phyloP scores from a whole-genome alignment of 2,113 vertebrate species.

The Empidonax alnorum region DNA sequence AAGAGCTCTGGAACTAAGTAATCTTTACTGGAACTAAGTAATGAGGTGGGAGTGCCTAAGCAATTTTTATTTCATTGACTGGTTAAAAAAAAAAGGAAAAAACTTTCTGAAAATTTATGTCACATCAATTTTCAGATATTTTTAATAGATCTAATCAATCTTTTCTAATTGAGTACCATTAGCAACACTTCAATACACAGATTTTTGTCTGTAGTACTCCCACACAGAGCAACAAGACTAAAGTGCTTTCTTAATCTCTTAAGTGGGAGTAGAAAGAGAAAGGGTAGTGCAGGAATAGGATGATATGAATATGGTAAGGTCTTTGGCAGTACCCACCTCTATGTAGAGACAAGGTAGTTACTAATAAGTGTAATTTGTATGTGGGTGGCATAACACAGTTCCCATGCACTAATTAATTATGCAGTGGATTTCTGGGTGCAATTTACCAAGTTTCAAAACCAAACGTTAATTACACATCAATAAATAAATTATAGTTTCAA shows the following conservation, averaged over 20 bases:
- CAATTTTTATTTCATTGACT: not conserved
- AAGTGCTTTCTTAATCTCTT: not conserved
- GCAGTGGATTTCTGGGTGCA: not conserved
- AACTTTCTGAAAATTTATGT: not conserved
- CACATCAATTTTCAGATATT: not conserved
- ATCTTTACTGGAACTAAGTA: not conserved
- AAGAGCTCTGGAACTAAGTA: not conserved
- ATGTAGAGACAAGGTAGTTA: not conserved
- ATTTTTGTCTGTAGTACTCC: not conserved
- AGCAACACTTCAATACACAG: not conserved
- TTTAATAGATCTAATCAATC: not conserved
- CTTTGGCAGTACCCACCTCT: not conserved
- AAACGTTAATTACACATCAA: not conserved
- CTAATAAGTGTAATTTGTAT: not conserved
- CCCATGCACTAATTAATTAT: not conserved
- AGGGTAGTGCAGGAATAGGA: rapidly evolving
- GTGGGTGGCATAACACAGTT: not conserved
- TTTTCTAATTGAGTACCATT: not conserved
- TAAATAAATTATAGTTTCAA: not conserved
- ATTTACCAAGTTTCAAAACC: not conserved
- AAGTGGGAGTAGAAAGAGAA: not conserved
- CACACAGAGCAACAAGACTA: not conserved
- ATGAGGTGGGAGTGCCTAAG: rapidly evolving
- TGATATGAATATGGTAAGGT: not conserved
- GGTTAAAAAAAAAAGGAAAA: not conserved